A percentile compares a stretch with the other conserved stretches of the same genome.
Evolutionary conservation across 2,797 vertebrate species (phyloP).

Genomic region (Pelodytes ibericus): DNA sequence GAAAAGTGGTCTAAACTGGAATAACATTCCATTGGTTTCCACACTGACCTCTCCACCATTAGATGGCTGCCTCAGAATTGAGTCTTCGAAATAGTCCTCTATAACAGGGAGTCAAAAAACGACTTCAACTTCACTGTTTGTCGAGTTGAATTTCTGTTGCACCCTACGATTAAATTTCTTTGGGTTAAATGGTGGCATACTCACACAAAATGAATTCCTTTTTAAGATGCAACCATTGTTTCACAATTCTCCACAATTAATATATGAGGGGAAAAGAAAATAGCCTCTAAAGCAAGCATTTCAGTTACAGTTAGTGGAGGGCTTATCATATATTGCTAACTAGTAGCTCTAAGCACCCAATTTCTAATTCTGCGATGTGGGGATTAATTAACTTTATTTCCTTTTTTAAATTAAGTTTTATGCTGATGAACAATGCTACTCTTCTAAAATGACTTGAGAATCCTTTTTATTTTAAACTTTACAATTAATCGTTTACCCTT

Average conservation of each 20-base stretch:
- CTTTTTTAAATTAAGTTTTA: slow-evolving; percentile 74
- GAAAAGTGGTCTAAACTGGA: too few species aligned
- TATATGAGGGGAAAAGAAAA: slow-evolving; percentile 26
- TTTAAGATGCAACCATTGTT: slow-evolving; percentile 46
- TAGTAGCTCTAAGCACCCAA: slow-evolving; percentile 38
- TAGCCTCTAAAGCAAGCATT: slow-evolving; percentile 42
- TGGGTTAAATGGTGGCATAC: slow-evolving; percentile 27
- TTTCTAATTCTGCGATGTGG: slow-evolving; percentile 60
- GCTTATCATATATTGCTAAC: slow-evolving; percentile 55
- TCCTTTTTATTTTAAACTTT: slow-evolving; percentile 57
- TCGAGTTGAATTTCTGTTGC: too few species aligned
- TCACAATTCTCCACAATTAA: slow-evolving; percentile 53
- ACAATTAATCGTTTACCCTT: slow-evolving; percentile 58
- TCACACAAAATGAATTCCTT: slow-evolving; percentile 38
- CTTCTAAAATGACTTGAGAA: slow-evolving; percentile 63
- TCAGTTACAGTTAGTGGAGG: slow-evolving; percentile 48
- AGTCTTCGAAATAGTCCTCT: too few species aligned
- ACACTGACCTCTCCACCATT: too few species aligned
- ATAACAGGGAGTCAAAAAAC: too few species aligned
- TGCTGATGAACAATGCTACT: slow-evolving; percentile 71
- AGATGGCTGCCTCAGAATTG: too few species aligned
- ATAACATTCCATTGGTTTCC: too few species aligned
- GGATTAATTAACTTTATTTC: slow-evolving; percentile 69
- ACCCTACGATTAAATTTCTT: too few species aligned
- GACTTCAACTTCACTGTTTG: too few species aligned